Evolutionary conservation across 1,140 invertebrate species (phyloP), one percentile per base, ranked within the genome.

Genomic region (Aricia agestis): DNA sequence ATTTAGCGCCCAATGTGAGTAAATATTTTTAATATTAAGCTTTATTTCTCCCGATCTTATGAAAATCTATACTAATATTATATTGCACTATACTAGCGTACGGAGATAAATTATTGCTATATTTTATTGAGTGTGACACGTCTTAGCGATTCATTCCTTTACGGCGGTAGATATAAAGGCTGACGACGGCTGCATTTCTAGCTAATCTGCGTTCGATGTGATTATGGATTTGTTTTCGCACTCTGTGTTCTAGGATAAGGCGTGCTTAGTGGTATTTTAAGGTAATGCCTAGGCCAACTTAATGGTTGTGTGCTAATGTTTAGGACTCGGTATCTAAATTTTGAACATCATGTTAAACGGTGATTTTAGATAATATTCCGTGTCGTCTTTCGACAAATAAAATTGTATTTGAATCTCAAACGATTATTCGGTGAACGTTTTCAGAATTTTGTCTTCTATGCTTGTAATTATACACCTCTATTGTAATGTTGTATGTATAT

Each of bases 271-370:
- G 67, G 72, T 71, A 71, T 63, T 74, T 84, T 81, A 79, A 81
- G 74, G 69, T 77, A 76, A 76, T 85, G 83, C 81, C 74, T 79
- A 75, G 75, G 79, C 78, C 82, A 84, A 88, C 84, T 82, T 82
- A 74, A 78, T 79, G 89, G 89, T 91, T 91, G 89, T 91, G 89
- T 89, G 85, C 79, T 89, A 88, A 78, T 75, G 78, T 78, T 78
- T 83, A 84, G 78, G 74, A 78, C 57, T 61, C 68, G 73, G 63
- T 72, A 72, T 77, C 61, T 63, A 63, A 63, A 19, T 11, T 25
- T 63, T 63, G 19, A 63, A 25, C 59, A 25, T 63, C 19, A 11
- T 52, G 18, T 63, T 18, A 63, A 63, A 63, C 59, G 59, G 59
- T 63, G 36, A 70, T 63, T 52, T 25, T 67, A 70, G 59, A 63